Base-by-base conservation (phyloP, 1,140 invertebrate genomes). In the Nymphalis io region DNA sequence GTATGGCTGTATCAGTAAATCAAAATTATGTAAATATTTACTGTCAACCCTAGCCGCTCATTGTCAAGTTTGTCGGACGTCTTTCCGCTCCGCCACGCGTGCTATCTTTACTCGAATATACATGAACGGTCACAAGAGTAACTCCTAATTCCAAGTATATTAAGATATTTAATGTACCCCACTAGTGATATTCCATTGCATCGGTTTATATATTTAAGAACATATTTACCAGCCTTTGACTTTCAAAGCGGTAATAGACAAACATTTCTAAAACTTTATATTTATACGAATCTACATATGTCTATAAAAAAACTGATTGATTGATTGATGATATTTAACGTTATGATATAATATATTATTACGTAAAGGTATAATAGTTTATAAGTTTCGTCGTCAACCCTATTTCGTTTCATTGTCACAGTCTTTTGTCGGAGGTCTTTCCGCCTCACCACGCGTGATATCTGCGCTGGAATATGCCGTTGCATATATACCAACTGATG, bases 401-500 rank as follows among this genome's bases (percentile, higher is more conserved):
- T 90, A 86, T 16, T 71, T 66, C 8, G 40, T 74, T 80, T 87
- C 84, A 85, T 87, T 88, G 87, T 89, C 85, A 81, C 80, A 85
- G 78, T 82, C 83, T 87, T 89, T 87, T 88, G 84, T 89, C 82
- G 81, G 81, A 82, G 79, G 82, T 80, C 84, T 87, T 88, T 89
- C 85, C 82, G 88, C 84, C 79, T 83, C 83, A 87, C 82, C 81
- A 85, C 78, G 73, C 80, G 73, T 75, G 78, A 77, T 85, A 88
- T 87, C 81, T 82, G 70, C 68, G 44, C 68, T 76, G 69, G 63
- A 71, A 62, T 64, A 57, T 68, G 40, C 61, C 58, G 51, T n/a
- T n/a, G n/a, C n/a, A n/a, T n/a, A n/a, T n/a, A n/a, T n/a, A 66
- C 44, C 53, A 3, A 61, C 60, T 27, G 42, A 21, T 16, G 40